These are phyloP conservation scores for Latrodectus hesperus DNA, from an alignment of 2,888 invertebrate genomes.

Conservation along the genomic window DNA sequence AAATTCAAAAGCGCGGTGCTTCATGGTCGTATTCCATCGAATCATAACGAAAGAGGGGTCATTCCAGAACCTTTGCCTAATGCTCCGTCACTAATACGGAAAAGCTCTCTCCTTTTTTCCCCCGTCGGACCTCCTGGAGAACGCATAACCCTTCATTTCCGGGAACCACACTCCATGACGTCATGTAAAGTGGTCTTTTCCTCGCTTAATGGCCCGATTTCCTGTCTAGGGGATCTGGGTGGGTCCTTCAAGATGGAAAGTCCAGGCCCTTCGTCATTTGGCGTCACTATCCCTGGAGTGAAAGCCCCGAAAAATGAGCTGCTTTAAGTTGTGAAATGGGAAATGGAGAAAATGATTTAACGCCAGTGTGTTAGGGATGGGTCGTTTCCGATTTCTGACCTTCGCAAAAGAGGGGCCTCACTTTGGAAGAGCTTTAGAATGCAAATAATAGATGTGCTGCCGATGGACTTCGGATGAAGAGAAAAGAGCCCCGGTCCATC, in stretches of 20 bases:
- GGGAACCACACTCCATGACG: conserved; percentile 39
- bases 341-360: no score
- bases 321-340: no score
- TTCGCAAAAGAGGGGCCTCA: no score
- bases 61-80: conserved; percentile 13
- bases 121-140: background rate
- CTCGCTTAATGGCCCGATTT: conserved; percentile 50
- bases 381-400: no score
- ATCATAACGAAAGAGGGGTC: conserved; percentile 10
- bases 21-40: background rate
- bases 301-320: background rate
- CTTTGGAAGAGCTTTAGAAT: no score
- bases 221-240: conserved; percentile 9
- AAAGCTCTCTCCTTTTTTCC: background rate
- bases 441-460: no score
- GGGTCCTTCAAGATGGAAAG: background rate
- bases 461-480: no score
- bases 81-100: conserved; percentile 21
- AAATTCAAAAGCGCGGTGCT: background rate
- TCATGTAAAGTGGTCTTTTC: conserved; percentile 50
- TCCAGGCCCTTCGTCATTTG: conserved; percentile 25
- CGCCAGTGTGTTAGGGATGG: no score
- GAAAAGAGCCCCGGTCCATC: no score
- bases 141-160: conserved; percentile 57
- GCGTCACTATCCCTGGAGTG: background rate